These are phyloP conservation scores for Cantharis flavilabris DNA, from an alignment of 2,888 invertebrate genomes.

Conservation along the genomic window DNA sequence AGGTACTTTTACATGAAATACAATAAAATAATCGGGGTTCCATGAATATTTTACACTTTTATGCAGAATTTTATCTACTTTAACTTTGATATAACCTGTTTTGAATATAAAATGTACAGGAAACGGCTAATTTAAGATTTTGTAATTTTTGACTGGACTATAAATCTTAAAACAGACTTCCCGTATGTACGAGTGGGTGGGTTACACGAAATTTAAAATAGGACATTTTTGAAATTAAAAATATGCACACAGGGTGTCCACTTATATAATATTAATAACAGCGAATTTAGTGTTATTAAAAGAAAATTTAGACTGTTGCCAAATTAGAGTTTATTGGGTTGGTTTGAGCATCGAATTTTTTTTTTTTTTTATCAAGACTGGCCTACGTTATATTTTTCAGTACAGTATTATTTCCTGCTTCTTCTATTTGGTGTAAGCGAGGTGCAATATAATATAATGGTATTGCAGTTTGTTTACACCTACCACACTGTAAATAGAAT, in stretches of 20 bases:
- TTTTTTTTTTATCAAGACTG: constrained; percentile 29
- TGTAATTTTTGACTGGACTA: too few relatives aligned
- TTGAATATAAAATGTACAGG: too few relatives aligned
- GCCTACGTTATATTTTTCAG: constrained; percentile 28
- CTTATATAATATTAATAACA: constrained; percentile 37
- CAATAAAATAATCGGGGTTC: too few relatives aligned
- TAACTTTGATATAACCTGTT: too few relatives aligned
- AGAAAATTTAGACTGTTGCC: constrained; percentile 26
- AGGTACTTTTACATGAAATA: too few relatives aligned
- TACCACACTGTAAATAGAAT: not conserved
- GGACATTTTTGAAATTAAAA: not conserved
- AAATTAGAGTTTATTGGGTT: constrained; percentile 27
- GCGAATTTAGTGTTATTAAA: constrained; percentile 47
- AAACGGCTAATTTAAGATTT: too few relatives aligned
- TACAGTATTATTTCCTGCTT: constrained; percentile 30
- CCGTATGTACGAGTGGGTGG: not conserved
- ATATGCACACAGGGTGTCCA: constrained; percentile 48
- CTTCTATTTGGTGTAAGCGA: not conserved
- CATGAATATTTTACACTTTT: too few relatives aligned
- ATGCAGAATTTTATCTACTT: too few relatives aligned
- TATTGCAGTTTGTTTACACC: not conserved
- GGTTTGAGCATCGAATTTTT: constrained; percentile 25
- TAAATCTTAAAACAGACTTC: not conserved
- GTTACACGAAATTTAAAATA: not conserved
- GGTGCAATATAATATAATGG: not conserved